A percentile compares a stretch with the other conserved stretches of the same genome.
These are phyloP conservation scores for Tribolium castaneum DNA, from an alignment of 1,140 invertebrate species.

Conservation along the genomic window DNA sequence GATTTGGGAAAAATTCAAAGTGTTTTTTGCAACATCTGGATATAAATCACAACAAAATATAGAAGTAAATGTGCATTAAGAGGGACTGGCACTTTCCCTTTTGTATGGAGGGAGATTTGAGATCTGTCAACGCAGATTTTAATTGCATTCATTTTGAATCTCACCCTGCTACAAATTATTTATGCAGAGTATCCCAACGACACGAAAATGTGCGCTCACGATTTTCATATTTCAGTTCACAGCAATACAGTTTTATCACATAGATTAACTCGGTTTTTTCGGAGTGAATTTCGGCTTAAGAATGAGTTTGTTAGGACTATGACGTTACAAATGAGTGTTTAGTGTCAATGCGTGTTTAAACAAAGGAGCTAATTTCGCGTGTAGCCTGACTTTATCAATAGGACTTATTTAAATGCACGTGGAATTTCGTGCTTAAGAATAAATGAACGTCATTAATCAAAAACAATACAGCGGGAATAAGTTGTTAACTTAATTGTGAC, in stretches of 20 bases:
- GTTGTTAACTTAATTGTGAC: slow-evolving; percentile 29
- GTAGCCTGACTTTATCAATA: slow-evolving; percentile 28
- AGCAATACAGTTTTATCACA: not conserved
- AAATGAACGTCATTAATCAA: slow-evolving; percentile 28
- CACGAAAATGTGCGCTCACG: not conserved
- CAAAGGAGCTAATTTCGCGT: slow-evolving; percentile 19
- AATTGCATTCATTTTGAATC: not conserved
- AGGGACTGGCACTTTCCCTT: not conserved
- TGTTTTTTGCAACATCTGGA: not conserved
- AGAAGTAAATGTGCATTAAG: not conserved
- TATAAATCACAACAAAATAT: not conserved
- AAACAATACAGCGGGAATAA: slow-evolving; percentile 22
- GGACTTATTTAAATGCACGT: slow-evolving; percentile 34
- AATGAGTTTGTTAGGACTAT: not conserved
- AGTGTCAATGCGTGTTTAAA: not conserved
- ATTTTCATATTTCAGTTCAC: slow-evolving; percentile 4
- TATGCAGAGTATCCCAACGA: slow-evolving; percentile 11
- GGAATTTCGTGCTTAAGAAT: slow-evolving; percentile 28
- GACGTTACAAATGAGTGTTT: slow-evolving; percentile 7
- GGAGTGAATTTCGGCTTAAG: not conserved
- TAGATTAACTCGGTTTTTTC: not conserved
- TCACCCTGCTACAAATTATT: slow-evolving; percentile 13
- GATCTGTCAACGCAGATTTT: slow-evolving; percentile 5
- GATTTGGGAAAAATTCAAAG: not conserved
- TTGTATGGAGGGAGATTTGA: not conserved